These are phyloP conservation scores for Botia kubotai DNA, from an alignment of 2,797 vertebrate species.

Conservation along the genomic window DNA sequence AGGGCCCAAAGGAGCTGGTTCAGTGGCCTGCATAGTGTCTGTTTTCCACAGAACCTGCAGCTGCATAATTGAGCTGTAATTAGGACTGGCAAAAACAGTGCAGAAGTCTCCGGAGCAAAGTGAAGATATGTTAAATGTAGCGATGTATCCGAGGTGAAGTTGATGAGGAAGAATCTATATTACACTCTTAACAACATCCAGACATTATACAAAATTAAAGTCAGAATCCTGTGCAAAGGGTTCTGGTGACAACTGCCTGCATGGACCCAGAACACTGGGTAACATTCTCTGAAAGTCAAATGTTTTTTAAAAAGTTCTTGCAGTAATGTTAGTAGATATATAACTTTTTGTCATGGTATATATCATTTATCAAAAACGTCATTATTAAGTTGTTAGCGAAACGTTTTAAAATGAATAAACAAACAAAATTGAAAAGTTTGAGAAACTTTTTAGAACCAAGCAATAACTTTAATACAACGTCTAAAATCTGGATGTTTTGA, in stretches of 20 bases:
- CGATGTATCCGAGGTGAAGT: conserved; percentile 31
- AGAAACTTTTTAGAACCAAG: no score
- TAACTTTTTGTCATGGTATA: no score
- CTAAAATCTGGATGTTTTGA: no score
- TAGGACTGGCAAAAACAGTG: conserved; percentile 45
- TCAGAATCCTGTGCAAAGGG: background rate
- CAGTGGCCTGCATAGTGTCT: conserved; percentile 49
- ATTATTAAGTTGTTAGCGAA: no score
- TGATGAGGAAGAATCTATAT: conserved; percentile 10
- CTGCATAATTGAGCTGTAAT: conserved; percentile 60
- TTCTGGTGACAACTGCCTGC: background rate
- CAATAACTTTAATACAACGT: no score
- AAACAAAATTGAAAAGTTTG: no score
- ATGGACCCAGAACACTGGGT: background rate
- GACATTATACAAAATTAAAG: conserved; percentile 1
- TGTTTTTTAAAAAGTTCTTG: no score
- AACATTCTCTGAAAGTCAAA: no score
- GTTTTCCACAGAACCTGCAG: conserved; percentile 48
- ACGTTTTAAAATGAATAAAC: no score
- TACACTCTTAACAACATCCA: conserved; percentile 20
- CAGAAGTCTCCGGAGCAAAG: conserved; percentile 7
- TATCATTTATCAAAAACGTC: no score
- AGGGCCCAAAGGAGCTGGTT: conserved; percentile 47
- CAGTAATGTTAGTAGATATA: no score
- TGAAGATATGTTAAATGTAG: conserved; percentile 51